Base-by-base conservation (phyloP, 2,113 vertebrate species). In the Forbesichthys agassizii region DNA sequence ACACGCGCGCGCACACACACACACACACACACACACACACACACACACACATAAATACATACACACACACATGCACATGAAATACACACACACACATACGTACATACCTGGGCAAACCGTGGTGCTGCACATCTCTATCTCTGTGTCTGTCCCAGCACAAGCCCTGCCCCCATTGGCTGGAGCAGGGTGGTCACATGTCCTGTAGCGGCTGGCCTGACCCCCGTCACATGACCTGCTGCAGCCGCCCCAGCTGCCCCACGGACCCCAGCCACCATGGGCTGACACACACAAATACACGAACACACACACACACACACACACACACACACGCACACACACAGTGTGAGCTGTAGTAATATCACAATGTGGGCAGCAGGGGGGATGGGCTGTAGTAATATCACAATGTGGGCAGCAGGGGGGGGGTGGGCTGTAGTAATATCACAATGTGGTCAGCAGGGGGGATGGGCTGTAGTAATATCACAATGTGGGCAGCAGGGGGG, bases 221-320 rank as follows among this genome's bases (percentile, higher is more conserved):
- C 96, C 92, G 0, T 92, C 92, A n/a, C 98, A 99, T 0, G 94
- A 94, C 63, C 94, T 94, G 61, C 97, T 99, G 78, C 98, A 99
- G 1, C 83, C 88, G 48, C 96, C 96, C 98, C 98, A 99, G 16
- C 86, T 90, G 51, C 92, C 95, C 98, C 98, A 99, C 0, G 93
- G 93, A 48, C 94, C 93, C 98, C 98, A 99, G 92, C 92, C 95
- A 48, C 98, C 98, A 11, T 91, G 94, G 68, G 93, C 98, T 99
- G 78, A 72, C 2, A 78, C 71, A 11, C 0, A 82, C 27, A 27
- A 1, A 3, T 0, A 27, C 1, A 27, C 20, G 1, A 1, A 2
- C 1, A 27, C 27, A 3, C 27, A 27, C 27, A 27, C 27, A 27
- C 2, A 3, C 27, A 27, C 27, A 3, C 27, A 3, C 27, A 27